phyloP scores from a whole-genome alignment of 2,888 invertebrate species.

The Dugesia japonica region DNA sequence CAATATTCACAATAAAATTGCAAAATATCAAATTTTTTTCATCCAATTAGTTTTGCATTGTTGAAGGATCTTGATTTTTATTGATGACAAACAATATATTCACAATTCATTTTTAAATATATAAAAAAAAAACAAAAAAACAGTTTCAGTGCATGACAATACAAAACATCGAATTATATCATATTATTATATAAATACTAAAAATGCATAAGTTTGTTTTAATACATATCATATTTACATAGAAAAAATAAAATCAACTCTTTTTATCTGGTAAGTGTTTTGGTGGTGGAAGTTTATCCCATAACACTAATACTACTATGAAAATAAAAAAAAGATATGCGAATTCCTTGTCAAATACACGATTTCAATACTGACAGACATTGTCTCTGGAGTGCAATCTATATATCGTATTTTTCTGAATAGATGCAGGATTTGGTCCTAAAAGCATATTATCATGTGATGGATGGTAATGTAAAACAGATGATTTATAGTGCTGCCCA shows the following conservation, averaged over 20 bases:
- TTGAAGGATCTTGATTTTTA: too few relatives aligned
- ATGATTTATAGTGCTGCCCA: constrained; percentile 1
- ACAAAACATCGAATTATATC: neutral
- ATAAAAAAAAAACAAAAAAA: too few relatives aligned
- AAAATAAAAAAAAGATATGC: neutral
- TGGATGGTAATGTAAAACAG: constrained; percentile 13
- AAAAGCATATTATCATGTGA: neutral
- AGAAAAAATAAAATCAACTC: neutral
- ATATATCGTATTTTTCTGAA: neutral
- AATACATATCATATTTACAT: neutral
- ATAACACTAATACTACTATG: constrained; percentile 14
- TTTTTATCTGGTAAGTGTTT: neutral
- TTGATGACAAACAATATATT: too few relatives aligned
- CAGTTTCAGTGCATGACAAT: neutral
- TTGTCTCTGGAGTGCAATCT: neutral
- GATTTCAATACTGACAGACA: neutral
- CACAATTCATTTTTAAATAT: too few relatives aligned
- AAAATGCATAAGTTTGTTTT: neutral
- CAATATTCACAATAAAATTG: too few relatives aligned
- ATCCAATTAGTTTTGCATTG: too few relatives aligned
- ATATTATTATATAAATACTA: neutral
- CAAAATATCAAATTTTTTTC: too few relatives aligned
- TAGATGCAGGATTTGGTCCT: neutral
- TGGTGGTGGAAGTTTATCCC: neutral
- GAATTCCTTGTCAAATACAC: neutral